Conservation (phyloP, 2,113 vertebrate species). For the Nannospalax galili region DNA sequence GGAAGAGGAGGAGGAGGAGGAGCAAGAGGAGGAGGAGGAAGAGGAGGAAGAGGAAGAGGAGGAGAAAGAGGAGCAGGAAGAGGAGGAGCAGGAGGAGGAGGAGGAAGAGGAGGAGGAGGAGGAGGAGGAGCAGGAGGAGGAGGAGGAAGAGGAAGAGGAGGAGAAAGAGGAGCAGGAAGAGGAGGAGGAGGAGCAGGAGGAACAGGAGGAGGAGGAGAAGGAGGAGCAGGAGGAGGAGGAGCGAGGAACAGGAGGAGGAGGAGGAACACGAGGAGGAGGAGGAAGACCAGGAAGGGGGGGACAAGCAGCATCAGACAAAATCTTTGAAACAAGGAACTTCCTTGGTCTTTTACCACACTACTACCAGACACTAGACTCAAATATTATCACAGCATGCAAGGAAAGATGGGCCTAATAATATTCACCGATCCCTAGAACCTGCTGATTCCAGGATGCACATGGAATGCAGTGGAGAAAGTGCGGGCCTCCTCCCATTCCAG, state of each 20-base stretch:
- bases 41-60: not conserved
- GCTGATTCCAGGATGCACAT: not conserved
- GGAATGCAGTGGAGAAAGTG: rapidly evolving
- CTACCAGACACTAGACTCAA: not conserved
- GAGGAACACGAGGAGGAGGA: too few relatives aligned
- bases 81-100: not conserved
- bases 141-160: not conserved
- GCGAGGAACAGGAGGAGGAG: too few relatives aligned
- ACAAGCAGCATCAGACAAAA: not conserved
- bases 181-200: too few relatives aligned
- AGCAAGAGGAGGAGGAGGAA: too few relatives aligned
- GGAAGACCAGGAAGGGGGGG: too few relatives aligned
- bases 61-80: not conserved
- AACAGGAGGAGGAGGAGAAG: too few relatives aligned
- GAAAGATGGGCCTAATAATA: not conserved
- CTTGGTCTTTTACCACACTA: not conserved
- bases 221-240: not conserved
- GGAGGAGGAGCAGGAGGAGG: not conserved
- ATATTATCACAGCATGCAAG: not conserved
- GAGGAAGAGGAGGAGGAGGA: not conserved
- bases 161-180: too few relatives aligned
- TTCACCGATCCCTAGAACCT: not conserved
- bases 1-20: too few relatives aligned
- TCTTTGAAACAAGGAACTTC: not conserved
- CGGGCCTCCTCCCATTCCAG: not conserved